Evolutionary conservation across 2,888 invertebrate genomes (phyloP), one percentile per base, ranked within the genome.

Genomic region (Drosophila atripex): DNA sequence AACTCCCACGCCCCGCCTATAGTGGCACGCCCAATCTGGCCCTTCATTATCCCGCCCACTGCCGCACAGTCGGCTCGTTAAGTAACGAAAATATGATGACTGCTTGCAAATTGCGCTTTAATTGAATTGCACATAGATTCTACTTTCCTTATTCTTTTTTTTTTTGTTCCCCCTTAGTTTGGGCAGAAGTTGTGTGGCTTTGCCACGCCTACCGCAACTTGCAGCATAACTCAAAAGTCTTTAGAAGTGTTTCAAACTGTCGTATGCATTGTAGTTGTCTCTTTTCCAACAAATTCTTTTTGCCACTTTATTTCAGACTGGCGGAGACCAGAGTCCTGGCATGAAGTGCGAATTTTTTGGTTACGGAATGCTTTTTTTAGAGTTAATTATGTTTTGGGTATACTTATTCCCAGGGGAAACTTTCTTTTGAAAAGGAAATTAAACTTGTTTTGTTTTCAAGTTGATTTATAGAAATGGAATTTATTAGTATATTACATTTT

Each of bases 51-150:
- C 57, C 46, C 8, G 11, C 46, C 28, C 21, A 56, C 18, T 11
- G 23, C 49, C 49, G 6, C 32, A 12, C 38, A 30, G 78, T 49
- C 58, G 58, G 59, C 57, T 69, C 80, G 80, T 82, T 83, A 86
- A 78, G 70, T 80, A 74, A 68, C 76, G 51, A 83, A 82, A 83
- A 76, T 82, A 82, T 68, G 82, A 80, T 60, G 83, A 63, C 66
- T 71, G 77, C 74, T 76, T 79, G 79, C 79, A 84, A 84, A 86
- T 86, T 79, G 84, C 50, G 74, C 82, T 86, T 84, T 84, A 84
- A 84, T 84, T 84, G 84, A 86, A 84, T 84, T 84, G 85, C 71
- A 56, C 77, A 78, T 71, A 78, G 78, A 84, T 83, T 84, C 63
- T 57, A 21, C 41, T 65, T 49, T 47, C 16, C 11, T 12, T 51